Evolutionary conservation across 2,797 vertebrate genomes (phyloP).

Genomic region (Gastrophryne carolinensis): DNA sequence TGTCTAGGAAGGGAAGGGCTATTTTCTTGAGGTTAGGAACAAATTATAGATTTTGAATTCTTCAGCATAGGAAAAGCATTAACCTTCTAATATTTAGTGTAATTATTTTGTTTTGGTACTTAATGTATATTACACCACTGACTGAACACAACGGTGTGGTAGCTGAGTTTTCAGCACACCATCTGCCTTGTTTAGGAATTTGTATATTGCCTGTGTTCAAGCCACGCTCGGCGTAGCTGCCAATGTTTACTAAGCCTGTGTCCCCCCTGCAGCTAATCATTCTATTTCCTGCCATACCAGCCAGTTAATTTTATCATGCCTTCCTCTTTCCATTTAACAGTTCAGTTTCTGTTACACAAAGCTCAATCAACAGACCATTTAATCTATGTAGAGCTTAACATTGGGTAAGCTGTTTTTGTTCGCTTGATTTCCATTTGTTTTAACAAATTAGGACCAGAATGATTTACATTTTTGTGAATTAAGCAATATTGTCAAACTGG

Average conservation of each 20-base stretch:
- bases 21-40: too few relatives aligned
- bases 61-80: neutral
- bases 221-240: conserved; percentile 37
- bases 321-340: conserved; percentile 38
- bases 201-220: conserved; percentile 43
- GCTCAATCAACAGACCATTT: conserved; percentile 16
- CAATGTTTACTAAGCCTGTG: conserved; percentile 48
- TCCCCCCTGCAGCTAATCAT: conserved; percentile 44
- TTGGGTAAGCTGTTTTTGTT: neutral
- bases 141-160: conserved; percentile 46
- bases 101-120: conserved; percentile 30
- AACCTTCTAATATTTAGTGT: conserved; percentile 10
- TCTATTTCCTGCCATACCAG: conserved; percentile 40
- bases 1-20: too few relatives aligned
- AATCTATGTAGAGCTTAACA: neutral
- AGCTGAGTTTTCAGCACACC: conserved; percentile 35
- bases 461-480: neutral
- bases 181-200: conserved; percentile 50
- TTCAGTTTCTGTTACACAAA: conserved; percentile 34
- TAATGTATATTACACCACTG: conserved; percentile 41
- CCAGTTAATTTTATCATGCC: conserved; percentile 42
- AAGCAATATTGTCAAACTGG: neutral
- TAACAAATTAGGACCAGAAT: neutral
- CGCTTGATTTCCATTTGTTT: neutral
- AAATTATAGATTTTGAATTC: neutral